phyloP scores from a whole-genome alignment of 1,140 invertebrate genomes.

The Capitella teleta region DNA sequence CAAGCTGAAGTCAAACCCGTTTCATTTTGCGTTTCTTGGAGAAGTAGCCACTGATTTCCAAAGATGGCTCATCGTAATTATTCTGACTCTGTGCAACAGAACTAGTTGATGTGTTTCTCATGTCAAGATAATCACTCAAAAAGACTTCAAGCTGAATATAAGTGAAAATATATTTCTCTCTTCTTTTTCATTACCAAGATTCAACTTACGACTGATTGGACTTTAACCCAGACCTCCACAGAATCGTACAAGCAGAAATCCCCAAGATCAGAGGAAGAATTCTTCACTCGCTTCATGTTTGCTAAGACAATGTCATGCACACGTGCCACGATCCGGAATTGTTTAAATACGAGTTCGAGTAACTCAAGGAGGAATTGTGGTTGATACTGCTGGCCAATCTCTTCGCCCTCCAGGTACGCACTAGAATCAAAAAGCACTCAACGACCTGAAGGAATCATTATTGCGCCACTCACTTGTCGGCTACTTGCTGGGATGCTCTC shows the following conservation, averaged over 20 bases:
- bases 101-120: constrained; percentile 56
- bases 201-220: constrained; percentile 67
- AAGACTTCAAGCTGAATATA: constrained; percentile 56
- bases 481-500: constrained; percentile 62
- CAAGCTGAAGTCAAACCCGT: too few relatives aligned
- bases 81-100: constrained; percentile 44
- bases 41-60: constrained; percentile 57
- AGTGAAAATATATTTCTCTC: background rate
- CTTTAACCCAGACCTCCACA: constrained; percentile 74
- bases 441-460: too few relatives aligned
- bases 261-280: constrained; percentile 6
- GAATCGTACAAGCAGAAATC: constrained; percentile 52
- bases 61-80: constrained; percentile 47
- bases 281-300: constrained; percentile 41
- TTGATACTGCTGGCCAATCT: constrained; percentile 21
- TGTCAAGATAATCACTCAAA: constrained; percentile 71
- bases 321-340: constrained; percentile 60
- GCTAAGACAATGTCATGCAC: constrained; percentile 55
- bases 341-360: constrained; percentile 54
- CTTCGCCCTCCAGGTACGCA: constrained; percentile 30
- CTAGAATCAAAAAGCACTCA: too few relatives aligned
- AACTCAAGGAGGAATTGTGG: constrained; percentile 37
- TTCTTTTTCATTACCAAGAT: background rate
- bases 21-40: constrained; percentile 53
- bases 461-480: constrained; percentile 43